These are phyloP conservation scores for Drosophila kanekoi DNA, from an alignment of 2,888 invertebrate genomes.

Conservation along the genomic window DNA sequence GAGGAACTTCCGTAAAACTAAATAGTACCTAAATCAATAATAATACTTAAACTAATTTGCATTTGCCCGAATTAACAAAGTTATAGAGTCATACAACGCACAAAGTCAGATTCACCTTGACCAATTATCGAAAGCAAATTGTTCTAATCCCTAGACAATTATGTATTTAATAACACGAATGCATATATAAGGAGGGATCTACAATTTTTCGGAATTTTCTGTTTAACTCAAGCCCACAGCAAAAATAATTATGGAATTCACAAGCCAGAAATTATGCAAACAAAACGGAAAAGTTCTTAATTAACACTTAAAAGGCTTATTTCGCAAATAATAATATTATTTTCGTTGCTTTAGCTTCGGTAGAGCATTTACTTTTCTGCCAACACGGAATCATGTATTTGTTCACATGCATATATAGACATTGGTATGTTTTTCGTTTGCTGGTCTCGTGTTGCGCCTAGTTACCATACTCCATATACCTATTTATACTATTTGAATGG, in stretches of 20 bases:
- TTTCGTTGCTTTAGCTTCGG: background rate
- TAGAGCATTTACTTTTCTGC: conserved; percentile 5
- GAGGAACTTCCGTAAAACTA: background rate
- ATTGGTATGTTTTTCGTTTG: background rate
- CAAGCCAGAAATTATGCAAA: background rate
- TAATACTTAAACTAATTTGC: no score
- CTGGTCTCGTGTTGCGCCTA: no score
- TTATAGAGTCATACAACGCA: no score
- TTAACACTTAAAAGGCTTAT: background rate
- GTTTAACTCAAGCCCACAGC: background rate
- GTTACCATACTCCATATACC: no score
- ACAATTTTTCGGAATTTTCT: background rate
- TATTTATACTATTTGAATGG: no score
- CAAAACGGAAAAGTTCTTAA: background rate
- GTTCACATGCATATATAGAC: background rate
- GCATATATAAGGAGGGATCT: no score
- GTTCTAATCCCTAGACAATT: no score
- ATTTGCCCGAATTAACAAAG: no score
- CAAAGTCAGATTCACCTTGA: no score
- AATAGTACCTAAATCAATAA: no score
- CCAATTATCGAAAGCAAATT: no score
- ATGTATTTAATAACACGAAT: no score
- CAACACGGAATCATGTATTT: background rate
- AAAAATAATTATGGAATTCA: background rate
- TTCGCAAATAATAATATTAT: background rate